phyloP scores from a whole-genome alignment of 2,888 invertebrate species.

The Arctia plantaginis region DNA sequence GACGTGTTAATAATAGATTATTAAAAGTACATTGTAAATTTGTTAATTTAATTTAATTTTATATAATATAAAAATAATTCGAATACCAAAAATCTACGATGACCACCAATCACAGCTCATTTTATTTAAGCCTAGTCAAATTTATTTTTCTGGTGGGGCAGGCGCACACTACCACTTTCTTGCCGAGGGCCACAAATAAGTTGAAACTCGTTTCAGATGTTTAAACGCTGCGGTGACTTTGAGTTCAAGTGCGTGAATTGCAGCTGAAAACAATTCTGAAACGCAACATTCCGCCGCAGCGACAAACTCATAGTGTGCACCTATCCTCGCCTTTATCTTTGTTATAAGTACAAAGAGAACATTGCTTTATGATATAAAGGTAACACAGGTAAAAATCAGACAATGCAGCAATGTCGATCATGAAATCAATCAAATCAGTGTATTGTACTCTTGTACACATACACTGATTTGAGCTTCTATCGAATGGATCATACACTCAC shows the following conservation, averaged over 20 bases:
- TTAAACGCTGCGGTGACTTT: no score
- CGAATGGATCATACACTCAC: neutral
- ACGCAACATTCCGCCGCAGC: no score
- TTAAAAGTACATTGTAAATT: conserved; percentile 14
- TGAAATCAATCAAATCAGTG: no score
- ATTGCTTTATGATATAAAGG: no score
- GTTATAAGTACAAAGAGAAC: no score
- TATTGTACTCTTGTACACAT: neutral
- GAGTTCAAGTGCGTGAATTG: no score
- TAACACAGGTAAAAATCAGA: neutral
- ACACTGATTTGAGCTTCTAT: neutral
- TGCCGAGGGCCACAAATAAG: neutral
- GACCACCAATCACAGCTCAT: conserved; percentile 78
- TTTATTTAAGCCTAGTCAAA: conserved; percentile 76
- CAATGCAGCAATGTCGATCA: neutral
- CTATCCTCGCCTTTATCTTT: no score
- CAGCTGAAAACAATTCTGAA: no score
- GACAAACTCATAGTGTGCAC: no score
- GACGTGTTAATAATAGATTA: neutral
- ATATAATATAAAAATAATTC: conserved; percentile 55
- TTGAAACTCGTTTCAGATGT: neutral
- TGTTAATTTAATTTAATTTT: conserved; percentile 22
- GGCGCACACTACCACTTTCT: neutral
- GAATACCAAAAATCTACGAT: conserved; percentile 80
- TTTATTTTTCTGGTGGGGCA: conserved; percentile 26